Conservation (phyloP, 2,888 invertebrate genomes). For the Polylopha cassiicola region DNA sequence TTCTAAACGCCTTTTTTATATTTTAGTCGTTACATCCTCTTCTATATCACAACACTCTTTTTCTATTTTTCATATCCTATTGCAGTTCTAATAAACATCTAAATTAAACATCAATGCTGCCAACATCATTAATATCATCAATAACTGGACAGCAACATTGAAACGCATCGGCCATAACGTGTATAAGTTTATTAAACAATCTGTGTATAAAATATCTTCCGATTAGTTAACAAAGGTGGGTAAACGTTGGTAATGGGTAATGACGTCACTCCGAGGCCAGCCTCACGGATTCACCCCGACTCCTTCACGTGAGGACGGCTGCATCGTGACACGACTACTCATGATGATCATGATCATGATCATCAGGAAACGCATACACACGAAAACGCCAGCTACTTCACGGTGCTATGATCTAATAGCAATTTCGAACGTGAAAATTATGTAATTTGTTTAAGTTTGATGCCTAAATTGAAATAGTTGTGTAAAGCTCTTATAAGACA, state of each 20-base stretch:
- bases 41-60: too few species aligned
- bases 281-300: slow-evolving; percentile 41
- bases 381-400: slow-evolving; percentile 32
- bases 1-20: too few species aligned
- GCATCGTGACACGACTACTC: slow-evolving; percentile 51
- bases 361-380: slow-evolving; percentile 49
- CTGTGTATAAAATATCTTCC: slow-evolving; percentile 32
- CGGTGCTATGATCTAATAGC: slow-evolving; percentile 29
- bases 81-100: too few species aligned
- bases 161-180: slow-evolving; percentile 3
- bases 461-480: slow-evolving; percentile 11
- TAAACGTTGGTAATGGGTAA: slow-evolving; percentile 36
- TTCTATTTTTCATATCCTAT: too few species aligned
- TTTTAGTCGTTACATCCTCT: too few species aligned
- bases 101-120: too few species aligned
- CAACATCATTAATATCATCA: too few species aligned
- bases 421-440: slow-evolving; percentile 16
- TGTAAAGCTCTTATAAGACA: slow-evolving; percentile 5
- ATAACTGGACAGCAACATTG: too few species aligned
- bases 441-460: slow-evolving; percentile 20
- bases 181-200: slow-evolving; percentile 7
- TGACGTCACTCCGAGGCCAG: slow-evolving; percentile 58
- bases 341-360: slow-evolving; percentile 38
- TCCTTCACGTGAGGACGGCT: slow-evolving; percentile 45
- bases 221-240: slow-evolving; percentile 42